Evolutionary conservation across 2,888 invertebrate genomes (phyloP), one percentile per base, ranked within the genome.

Genomic region (Opisthograptis luteolata): DNA sequence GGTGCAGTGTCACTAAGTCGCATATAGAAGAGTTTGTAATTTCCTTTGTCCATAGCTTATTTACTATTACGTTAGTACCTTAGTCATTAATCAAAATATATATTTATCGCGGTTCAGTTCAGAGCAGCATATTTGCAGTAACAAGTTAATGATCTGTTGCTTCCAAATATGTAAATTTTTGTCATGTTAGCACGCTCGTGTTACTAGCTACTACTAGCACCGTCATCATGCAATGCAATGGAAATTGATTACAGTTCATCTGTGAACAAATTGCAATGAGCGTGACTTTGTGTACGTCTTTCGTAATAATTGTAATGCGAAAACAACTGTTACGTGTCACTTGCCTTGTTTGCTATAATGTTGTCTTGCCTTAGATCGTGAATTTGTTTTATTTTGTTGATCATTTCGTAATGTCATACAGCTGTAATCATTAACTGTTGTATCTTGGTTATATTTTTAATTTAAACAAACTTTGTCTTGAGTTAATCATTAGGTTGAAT

Each of bases 251-350:
- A 42, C 42, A 50, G 46, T 52, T 58, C 52, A 55, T 56, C 62
- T 68, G 53, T 53, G 45, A 63, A 62, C 57, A 52, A 55, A 51
- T 49, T 44, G 56, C 49, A 60, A 50, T 59, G 22, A 63, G 66
- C 73, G 66, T 71, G 72, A 67, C 67, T 64, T 46, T 55, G 61
- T 61, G 66, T n/a, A n/a, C n/a, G n/a, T n/a, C n/a, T 70, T 68
- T 66, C 47, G 47, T 70, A 64, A 70, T 59, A n/a, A n/a, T n/a
- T n/a, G n/a, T n/a, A n/a, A n/a, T n/a, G n/a, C 41, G 46, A 50
- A 42, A 48, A 61, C 39, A 54, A 37, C 22, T 30, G 36, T 36
- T 24, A 14, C 19, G 10, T 20, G 19, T 12, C 22, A 28, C 2
- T 9, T 15, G 7, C 36, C 12, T 25, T 25, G n/a, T 9, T n/a